Conservation (phyloP, 2,888 invertebrate genomes). For the Dorcus parallelipipedus region DNA sequence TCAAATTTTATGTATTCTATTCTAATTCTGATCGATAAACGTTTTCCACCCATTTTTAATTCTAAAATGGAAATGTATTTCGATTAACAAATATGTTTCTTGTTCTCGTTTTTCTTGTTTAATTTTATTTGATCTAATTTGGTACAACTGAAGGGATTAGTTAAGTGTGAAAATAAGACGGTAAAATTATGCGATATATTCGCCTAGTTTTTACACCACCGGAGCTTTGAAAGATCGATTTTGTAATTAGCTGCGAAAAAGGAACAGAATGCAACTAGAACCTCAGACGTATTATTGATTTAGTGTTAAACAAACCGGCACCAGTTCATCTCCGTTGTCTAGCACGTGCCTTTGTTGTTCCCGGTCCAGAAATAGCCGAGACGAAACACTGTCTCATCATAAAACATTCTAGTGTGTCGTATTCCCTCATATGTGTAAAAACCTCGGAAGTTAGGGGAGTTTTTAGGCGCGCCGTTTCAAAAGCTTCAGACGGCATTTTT, state of each 20-base stretch:
- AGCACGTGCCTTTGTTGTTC: slow-evolving; percentile 29
- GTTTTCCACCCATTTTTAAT: no score
- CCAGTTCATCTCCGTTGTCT: slow-evolving; percentile 32
- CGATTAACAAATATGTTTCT: no score
- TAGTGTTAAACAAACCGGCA: slow-evolving; percentile 35
- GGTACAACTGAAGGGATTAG: no score
- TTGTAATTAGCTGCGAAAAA: not conserved
- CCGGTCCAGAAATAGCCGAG: slow-evolving; percentile 36
- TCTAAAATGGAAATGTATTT: no score
- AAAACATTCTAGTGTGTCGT: slow-evolving; percentile 31
- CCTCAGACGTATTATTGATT: slow-evolving; percentile 31
- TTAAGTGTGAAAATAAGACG: no score
- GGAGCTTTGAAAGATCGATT: not conserved
- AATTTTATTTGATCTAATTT: no score
- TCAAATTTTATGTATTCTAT: no score
- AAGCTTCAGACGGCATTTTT: slow-evolving; percentile 17
- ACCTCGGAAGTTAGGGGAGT: slow-evolving; percentile 19
- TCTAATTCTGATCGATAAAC: no score
- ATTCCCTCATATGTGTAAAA: slow-evolving; percentile 36
- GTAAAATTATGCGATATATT: no score
- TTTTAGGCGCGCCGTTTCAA: not conserved
- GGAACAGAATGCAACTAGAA: not conserved
- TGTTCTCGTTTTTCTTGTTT: no score
- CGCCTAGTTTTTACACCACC: no score
- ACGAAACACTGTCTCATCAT: slow-evolving; percentile 33